Percentiles rank a stretch among this genome's conserved stretches.
phyloP scores from a whole-genome alignment of 37 sponge, comb jelly and placozoan species.

The Agelas oroides region DNA sequence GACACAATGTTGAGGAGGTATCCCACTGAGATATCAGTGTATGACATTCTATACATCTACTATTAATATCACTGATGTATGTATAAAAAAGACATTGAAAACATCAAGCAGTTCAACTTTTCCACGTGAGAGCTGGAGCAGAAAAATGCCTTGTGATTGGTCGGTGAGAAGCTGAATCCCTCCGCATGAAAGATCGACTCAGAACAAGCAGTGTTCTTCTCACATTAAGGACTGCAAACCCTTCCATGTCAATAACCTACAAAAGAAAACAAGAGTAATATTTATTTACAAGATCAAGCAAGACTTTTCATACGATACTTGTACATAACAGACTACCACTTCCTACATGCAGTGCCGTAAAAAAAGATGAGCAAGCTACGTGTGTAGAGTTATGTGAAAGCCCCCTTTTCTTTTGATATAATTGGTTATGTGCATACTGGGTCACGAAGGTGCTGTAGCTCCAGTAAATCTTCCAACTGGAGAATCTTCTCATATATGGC shows the following conservation, averaged over 20 bases:
- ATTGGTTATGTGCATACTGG: constrained; percentile 62
- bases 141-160: constrained; percentile 76
- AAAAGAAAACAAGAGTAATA: neutral
- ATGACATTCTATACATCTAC: too few species aligned
- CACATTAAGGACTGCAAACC: constrained; percentile 78
- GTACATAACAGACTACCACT: too few species aligned
- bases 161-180: constrained; percentile 42
- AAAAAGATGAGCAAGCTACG: too few species aligned
- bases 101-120: neutral
- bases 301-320: too few species aligned
- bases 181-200: constrained; percentile 71
- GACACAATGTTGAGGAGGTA: too few species aligned
- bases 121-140: constrained; percentile 11
- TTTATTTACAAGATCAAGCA: too few species aligned
- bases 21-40: too few species aligned
- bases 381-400: too few species aligned
- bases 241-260: constrained; percentile 88
- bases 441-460: constrained; percentile 78
- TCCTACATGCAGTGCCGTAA: too few species aligned
- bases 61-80: too few species aligned
- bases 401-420: too few species aligned
- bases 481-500: constrained; percentile 75
- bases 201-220: constrained; percentile 72
- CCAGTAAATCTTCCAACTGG: constrained; percentile 86
- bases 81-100: constrained; percentile 25